phyloP scores from a whole-genome alignment of 2,113 vertebrate species.

The Semicossyphus pulcher region DNA sequence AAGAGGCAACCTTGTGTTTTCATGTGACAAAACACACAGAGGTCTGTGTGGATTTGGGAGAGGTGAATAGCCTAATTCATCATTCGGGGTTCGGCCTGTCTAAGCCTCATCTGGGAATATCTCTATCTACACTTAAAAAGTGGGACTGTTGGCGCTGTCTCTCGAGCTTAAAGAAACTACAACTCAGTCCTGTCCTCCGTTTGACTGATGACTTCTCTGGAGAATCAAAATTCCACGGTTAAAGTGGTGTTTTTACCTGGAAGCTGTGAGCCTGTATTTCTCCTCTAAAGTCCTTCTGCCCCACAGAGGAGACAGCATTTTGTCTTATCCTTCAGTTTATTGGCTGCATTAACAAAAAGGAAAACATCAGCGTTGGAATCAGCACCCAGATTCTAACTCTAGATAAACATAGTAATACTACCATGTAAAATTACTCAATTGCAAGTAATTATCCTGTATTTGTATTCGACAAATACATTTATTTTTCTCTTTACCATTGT shows the following conservation, averaged over 20 bases:
- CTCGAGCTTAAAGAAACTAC: constrained; percentile 71
- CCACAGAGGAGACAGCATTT: constrained; percentile 40
- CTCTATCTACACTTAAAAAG: constrained; percentile 76
- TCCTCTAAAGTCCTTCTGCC: constrained; percentile 5
- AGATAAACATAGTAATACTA: background rate
- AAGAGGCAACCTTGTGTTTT: constrained; percentile 81
- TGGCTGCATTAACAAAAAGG: constrained; percentile 9
- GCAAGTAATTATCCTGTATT: too few relatives aligned
- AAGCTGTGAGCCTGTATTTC: constrained; percentile 28
- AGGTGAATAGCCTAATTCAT: constrained; percentile 82
- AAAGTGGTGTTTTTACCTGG: constrained; percentile 63
- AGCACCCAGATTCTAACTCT: background rate
- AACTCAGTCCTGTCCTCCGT: constrained; percentile 67
- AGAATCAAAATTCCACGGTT: constrained; percentile 72
- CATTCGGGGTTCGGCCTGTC: constrained; percentile 71
- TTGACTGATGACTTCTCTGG: constrained; percentile 78
- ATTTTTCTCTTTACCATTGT: background rate
- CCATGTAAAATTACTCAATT: background rate
- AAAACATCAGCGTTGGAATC: background rate
- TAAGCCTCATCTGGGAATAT: constrained; percentile 74
- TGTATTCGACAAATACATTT: background rate
- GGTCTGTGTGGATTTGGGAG: constrained; percentile 74
- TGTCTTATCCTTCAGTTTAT: constrained; percentile 25
- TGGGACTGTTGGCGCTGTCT: constrained; percentile 70
- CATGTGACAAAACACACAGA: constrained; percentile 81